These are phyloP conservation scores for Calvadosia cruxmelitensis DNA, from an alignment of 30 jellyfish, hydroid and myxozoan species.

Conservation along the genomic window DNA sequence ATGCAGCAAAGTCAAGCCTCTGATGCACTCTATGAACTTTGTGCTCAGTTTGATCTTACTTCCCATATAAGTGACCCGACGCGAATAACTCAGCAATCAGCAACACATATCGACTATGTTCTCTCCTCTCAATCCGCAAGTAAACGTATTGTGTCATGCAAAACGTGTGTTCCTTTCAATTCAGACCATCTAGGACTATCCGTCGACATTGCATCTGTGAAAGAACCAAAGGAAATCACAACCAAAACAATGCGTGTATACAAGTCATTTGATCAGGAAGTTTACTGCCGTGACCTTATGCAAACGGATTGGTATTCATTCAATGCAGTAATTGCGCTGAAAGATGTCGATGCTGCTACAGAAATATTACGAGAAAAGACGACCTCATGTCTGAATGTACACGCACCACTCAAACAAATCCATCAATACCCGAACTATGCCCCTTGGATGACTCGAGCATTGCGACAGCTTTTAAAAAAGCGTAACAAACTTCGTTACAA, in stretches of 20 bases:
- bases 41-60: not conserved
- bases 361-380: not conserved
- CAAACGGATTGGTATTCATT: not conserved
- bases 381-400: not conserved
- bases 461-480: not conserved
- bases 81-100: not conserved
- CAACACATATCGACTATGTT: not conserved
- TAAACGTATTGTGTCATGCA: not conserved
- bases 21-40: not conserved
- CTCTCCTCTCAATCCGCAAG: not conserved
- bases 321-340: not conserved
- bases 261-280: not conserved
- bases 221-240: not conserved
- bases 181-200: not conserved
- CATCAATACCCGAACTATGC: not conserved
- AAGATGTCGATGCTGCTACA: not conserved
- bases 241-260: not conserved
- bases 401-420: not conserved
- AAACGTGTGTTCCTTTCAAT: not conserved
- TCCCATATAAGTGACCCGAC: not conserved
- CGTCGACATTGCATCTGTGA: not conserved
- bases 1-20: not conserved
- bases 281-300: not conserved
- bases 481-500: not conserved
- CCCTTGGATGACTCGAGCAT: not conserved